phyloP scores from a whole-genome alignment of 2,113 vertebrate species.

The Microcebus griseorufus region DNA sequence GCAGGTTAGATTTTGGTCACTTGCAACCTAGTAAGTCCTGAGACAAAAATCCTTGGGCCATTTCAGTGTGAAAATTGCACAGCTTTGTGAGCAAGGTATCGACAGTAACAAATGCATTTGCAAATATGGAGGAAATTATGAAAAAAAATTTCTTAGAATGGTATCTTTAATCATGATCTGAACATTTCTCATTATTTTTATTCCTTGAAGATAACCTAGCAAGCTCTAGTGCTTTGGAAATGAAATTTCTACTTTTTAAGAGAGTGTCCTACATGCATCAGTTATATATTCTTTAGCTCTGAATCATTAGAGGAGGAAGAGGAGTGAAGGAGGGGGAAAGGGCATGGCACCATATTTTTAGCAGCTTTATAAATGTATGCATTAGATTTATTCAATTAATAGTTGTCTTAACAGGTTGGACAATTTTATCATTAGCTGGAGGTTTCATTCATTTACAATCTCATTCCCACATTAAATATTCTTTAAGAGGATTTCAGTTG shows the following conservation, averaged over 20 bases:
- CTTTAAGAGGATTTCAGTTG: constrained; percentile 82
- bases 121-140: constrained; percentile 59
- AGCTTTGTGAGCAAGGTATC: neutral
- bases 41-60: neutral
- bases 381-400: constrained; percentile 79
- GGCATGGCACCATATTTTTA: constrained; percentile 73
- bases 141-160: constrained; percentile 63
- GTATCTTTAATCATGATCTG: constrained; percentile 48
- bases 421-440: constrained; percentile 72
- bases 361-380: constrained; percentile 70
- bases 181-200: constrained; percentile 70
- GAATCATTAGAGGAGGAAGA: neutral
- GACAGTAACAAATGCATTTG: neutral
- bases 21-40: neutral
- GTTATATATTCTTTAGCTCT: neutral
- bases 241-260: constrained; percentile 32
- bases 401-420: constrained; percentile 72
- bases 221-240: constrained; percentile 50
- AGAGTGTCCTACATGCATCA: neutral
- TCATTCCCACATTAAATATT: constrained; percentile 82
- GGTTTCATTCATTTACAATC: constrained; percentile 73
- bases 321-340: neutral
- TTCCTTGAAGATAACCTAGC: constrained; percentile 54
- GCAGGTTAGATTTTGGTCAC: neutral
- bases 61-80: constrained; percentile 6